Base-by-base conservation (phyloP, 2,888 invertebrate genomes). In the Beris chalybata region DNA sequence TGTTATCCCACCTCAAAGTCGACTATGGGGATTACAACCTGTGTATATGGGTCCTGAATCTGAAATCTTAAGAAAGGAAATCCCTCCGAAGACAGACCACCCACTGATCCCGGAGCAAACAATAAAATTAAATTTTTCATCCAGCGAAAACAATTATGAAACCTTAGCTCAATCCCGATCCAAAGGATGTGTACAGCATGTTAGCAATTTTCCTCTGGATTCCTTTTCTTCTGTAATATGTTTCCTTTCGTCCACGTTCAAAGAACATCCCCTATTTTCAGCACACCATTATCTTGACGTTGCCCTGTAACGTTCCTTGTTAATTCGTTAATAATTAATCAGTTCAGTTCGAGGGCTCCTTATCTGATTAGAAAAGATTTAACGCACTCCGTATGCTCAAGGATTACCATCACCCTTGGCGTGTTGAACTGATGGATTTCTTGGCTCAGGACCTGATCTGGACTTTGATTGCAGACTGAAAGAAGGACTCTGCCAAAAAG, bases 261-360 rank as follows among this genome's bases (percentile, higher is more conserved):
- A 54, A 12, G 7, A 32, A 54, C 61, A 61, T 50, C 61, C 63
- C 55, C 66, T 56, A 66, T 66, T 69, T 66, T 69, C 66, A 66
- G 58, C 69, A 69, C 64, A 64, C 66, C 64, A 64, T 66, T 63
- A 63, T 52, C 43, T 52, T 15, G 13, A 4, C 12, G 32, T 48
- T 32, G 30, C 65, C 30, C 38, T 11, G 38, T 38, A 11, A 58
- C 12, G 22, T 63, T 48, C 32, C 45, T 22, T 50, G 57, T 65
- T 67, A 67, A 65, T 69, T 65, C 65, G 67, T 69, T 65, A 69
- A 69, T 69, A 69, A 69, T 69, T 69, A 67, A 69, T 65, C 67
- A 69, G 66, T 22, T 38, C 52, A 44, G 53, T 53, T 44, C 31
- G 54, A 45, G 31, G 30, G 13, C 12, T 63, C 22, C 44, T 65